Conservation (phyloP, 1,140 invertebrate genomes). For the Musca vetustissima region DNA sequence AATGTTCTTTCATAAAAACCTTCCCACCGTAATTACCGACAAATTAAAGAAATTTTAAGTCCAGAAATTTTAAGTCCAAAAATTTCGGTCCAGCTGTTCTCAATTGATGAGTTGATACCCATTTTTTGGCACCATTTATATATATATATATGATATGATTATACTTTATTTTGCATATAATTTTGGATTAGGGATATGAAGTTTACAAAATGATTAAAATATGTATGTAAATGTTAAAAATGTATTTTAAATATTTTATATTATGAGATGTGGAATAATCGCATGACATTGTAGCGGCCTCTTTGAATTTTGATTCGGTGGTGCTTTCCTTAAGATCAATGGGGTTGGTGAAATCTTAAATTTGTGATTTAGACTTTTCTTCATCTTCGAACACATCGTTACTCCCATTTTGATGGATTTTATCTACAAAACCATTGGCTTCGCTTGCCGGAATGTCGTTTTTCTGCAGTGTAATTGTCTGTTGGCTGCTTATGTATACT, state of each 20-base stretch:
- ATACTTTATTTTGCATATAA: constrained; percentile 45
- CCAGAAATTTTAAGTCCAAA: no score
- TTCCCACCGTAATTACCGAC: no score
- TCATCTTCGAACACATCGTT: constrained; percentile 32
- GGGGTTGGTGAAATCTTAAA: constrained; percentile 32
- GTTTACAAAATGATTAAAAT: constrained; percentile 57
- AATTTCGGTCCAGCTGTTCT: no score
- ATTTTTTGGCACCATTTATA: no score
- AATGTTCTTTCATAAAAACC: no score
- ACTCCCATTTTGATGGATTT: constrained; percentile 46
- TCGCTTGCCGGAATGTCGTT: constrained; percentile 34
- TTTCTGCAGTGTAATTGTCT: constrained; percentile 2
- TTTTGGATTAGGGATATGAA: constrained; percentile 57
- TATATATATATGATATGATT: no score
- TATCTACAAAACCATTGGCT: constrained; percentile 28
- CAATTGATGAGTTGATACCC: no score
- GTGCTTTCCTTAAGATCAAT: constrained; percentile 53
- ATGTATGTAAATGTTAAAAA: constrained; percentile 56
- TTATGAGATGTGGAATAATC: constrained; percentile 55
- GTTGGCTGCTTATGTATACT: no score
- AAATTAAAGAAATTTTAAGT: no score
- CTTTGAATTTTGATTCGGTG: constrained; percentile 53
- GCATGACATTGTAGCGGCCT: constrained; percentile 54
- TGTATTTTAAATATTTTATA: constrained; percentile 55
- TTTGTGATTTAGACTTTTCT: constrained; percentile 49